Evolutionary conservation across 2,888 invertebrate genomes (phyloP).

Genomic region (Cryptosula pallasiana): DNA sequence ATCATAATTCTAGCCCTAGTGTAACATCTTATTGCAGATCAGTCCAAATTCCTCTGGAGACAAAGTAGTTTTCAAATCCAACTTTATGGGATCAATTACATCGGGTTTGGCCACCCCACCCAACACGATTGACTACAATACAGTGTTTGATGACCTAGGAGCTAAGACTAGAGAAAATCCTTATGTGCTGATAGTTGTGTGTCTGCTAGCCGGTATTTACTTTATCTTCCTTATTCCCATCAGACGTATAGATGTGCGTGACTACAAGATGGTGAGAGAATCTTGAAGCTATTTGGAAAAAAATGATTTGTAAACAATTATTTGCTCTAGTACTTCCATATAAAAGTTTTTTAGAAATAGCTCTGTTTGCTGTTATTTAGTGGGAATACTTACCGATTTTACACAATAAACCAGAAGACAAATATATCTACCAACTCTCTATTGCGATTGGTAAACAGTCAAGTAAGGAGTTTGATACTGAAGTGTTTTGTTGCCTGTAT

Average conservation of each 20-base stretch:
- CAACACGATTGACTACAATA: neutral
- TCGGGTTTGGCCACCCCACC: neutral
- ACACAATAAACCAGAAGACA: slow-evolving; percentile 12
- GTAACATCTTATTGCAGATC: too few relatives aligned
- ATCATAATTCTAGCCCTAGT: too few relatives aligned
- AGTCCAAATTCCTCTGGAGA: neutral
- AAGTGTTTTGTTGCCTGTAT: neutral
- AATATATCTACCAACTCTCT: neutral
- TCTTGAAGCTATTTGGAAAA: too few relatives aligned
- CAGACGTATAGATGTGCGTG: slow-evolving; percentile 1
- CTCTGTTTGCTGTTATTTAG: neutral
- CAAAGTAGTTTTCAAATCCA: slow-evolving; percentile 5
- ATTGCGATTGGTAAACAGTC: neutral
- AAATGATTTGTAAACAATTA: too few relatives aligned
- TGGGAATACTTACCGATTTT: slow-evolving; percentile 6
- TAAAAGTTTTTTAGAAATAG: too few relatives aligned
- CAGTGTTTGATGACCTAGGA: slow-evolving; percentile 11
- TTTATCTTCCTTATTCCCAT: slow-evolving; percentile 1
- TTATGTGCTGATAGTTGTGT: neutral
- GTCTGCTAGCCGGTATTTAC: neutral
- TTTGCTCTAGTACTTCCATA: too few relatives aligned
- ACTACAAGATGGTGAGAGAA: slow-evolving; percentile 3
- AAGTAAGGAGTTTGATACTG: slow-evolving; percentile 2
- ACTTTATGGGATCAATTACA: slow-evolving; percentile 5
- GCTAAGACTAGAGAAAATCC: slow-evolving; percentile 5